These are phyloP conservation scores for Meta bourneti DNA, from an alignment of 2,888 invertebrate genomes.

Conservation along the genomic window DNA sequence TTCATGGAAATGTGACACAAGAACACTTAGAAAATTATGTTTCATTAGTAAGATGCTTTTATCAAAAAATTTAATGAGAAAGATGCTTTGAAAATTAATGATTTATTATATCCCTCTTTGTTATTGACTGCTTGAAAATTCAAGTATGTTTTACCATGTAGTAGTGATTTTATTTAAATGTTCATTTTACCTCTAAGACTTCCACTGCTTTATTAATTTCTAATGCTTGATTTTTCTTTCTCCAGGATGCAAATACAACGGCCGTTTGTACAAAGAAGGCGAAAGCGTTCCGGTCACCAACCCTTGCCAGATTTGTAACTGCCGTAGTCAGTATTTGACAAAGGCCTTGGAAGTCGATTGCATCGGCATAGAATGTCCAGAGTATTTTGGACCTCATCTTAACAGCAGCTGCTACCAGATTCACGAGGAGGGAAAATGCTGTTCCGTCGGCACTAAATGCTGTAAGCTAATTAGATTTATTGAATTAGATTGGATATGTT, in stretches of 20 bases:
- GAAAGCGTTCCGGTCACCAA: conserved; percentile 33
- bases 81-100: too few species aligned
- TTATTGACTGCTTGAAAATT: too few species aligned
- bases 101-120: too few species aligned
- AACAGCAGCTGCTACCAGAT: conserved; percentile 51
- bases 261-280: neutral
- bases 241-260: conserved; percentile 41
- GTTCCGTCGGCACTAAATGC: conserved; percentile 42
- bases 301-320: conserved; percentile 55
- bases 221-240: neutral
- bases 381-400: conserved; percentile 11
- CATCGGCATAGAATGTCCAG: conserved; percentile 45
- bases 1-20: too few species aligned
- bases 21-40: too few species aligned
- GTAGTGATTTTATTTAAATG: too few species aligned
- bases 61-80: too few species aligned
- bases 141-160: too few species aligned
- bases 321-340: neutral
- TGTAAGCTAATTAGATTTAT: conserved; percentile 9
- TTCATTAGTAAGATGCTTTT: too few species aligned
- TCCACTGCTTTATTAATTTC: neutral
- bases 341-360: conserved; percentile 39
- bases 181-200: neutral
- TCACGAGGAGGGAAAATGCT: conserved; percentile 58
- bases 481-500: too few species aligned